A percentile compares a stretch with the other conserved stretches of the same genome.
phyloP scores from a whole-genome alignment of 2,113 vertebrate genomes.

The Prionailurus viverrinus region DNA sequence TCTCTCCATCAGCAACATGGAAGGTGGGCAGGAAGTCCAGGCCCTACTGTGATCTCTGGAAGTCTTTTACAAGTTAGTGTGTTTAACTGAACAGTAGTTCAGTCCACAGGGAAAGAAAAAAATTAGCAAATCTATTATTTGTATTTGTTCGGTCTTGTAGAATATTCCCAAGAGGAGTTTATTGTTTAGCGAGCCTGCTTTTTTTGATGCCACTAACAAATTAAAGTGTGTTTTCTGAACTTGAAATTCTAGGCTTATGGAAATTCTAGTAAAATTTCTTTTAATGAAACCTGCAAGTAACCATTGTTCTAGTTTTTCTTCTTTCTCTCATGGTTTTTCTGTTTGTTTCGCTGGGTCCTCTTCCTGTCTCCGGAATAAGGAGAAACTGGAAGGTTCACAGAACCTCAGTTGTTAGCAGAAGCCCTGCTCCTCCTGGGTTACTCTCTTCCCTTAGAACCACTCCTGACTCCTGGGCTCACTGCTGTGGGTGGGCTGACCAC shows the following conservation, averaged over 20 bases:
- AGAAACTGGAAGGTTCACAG: background rate
- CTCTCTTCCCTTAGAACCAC: background rate
- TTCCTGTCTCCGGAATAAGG: background rate
- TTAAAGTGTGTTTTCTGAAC: background rate
- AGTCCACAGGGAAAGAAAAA: conserved; percentile 17
- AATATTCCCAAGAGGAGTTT: background rate
- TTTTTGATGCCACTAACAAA: background rate
- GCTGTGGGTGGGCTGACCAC: background rate
- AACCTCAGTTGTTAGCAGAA: background rate
- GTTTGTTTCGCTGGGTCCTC: background rate
- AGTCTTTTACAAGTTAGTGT: background rate
- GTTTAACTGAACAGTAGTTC: background rate
- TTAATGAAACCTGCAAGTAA: background rate
- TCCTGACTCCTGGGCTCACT: background rate
- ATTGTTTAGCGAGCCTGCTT: background rate
- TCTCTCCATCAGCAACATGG: background rate
- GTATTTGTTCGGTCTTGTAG: background rate
- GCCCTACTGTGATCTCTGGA: background rate
- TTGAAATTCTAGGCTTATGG: background rate
- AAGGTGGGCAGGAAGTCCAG: background rate
- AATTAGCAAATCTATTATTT: background rate
- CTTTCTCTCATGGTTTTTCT: background rate
- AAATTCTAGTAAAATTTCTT: background rate
- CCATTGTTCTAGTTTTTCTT: background rate
- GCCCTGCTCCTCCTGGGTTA: background rate